phyloP scores from a whole-genome alignment of 2,888 invertebrate species.

The Andrena dorsata region DNA sequence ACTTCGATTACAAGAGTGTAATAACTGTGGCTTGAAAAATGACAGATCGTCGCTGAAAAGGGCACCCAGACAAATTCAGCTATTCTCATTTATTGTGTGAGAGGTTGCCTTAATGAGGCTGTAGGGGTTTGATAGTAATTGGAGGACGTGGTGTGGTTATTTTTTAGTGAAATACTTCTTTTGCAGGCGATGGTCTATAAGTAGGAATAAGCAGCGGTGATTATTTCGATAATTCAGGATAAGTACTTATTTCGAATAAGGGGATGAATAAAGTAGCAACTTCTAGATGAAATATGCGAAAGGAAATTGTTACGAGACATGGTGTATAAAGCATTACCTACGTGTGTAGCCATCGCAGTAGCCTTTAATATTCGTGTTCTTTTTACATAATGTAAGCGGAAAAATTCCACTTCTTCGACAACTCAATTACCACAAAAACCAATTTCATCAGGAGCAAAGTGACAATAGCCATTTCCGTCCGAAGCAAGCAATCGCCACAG shows the following conservation, averaged over 20 bases:
- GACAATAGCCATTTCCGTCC: background rate
- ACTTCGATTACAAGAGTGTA: conserved; percentile 31
- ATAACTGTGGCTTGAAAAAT: conserved; percentile 22
- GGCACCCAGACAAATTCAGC: background rate
- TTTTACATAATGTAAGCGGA: background rate
- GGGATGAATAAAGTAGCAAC: background rate
- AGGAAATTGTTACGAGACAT: too few species aligned
- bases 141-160: background rate
- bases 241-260: background rate
- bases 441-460: background rate
- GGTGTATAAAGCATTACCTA: too few species aligned
- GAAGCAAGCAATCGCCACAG: background rate
- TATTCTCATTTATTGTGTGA: background rate
- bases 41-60: background rate
- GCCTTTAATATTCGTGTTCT: too few species aligned
- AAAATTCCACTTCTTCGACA: background rate
- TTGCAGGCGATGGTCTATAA: background rate
- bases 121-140: background rate
- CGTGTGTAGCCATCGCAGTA: too few species aligned
- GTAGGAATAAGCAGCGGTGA: too few species aligned
- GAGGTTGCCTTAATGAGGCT: conserved; percentile 20
- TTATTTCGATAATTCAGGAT: background rate
- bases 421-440: background rate
- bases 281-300: background rate
- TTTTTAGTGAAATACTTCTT: background rate